A percentile compares a stretch with the other conserved stretches of the same genome.
These are phyloP conservation scores for Etia nguti DNA, from an alignment of 2,113 vertebrate genomes.

Conservation along the genomic window DNA sequence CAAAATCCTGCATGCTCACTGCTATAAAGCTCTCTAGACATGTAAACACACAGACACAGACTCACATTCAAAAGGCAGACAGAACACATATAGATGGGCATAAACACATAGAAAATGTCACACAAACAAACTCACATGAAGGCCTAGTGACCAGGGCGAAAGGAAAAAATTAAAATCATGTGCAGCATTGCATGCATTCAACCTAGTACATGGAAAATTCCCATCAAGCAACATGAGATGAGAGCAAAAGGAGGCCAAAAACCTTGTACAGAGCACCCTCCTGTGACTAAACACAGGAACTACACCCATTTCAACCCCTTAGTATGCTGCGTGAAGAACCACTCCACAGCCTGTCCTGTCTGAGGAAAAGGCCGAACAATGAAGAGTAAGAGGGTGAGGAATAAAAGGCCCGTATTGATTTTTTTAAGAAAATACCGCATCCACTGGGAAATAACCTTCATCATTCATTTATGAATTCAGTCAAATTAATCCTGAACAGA, in stretches of 20 bases:
- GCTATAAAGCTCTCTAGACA: slow-evolving; percentile 49
- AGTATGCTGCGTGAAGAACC: background rate
- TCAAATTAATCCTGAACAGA: slow-evolving; percentile 56
- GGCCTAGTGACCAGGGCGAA: slow-evolving; percentile 50
- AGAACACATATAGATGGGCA: background rate
- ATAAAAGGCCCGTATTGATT: slow-evolving; percentile 44
- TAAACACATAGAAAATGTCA: background rate
- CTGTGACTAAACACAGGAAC: slow-evolving; percentile 17
- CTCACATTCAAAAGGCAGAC: background rate
- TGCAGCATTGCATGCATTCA: slow-evolving; percentile 43
- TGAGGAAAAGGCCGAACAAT: slow-evolving; percentile 19
- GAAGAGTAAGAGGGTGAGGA: slow-evolving; percentile 2
- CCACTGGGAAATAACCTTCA: slow-evolving; percentile 13
- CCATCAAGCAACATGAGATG: slow-evolving; percentile 18
- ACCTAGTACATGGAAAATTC: slow-evolving; percentile 67
- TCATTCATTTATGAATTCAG: slow-evolving; percentile 48
- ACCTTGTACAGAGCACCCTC: slow-evolving; percentile 27
- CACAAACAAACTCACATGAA: slow-evolving; percentile 7
- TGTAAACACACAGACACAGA: slow-evolving; percentile 39
- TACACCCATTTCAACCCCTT: background rate
- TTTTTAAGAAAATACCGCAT: background rate
- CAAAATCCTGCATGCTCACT: slow-evolving; percentile 51
- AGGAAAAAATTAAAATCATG: slow-evolving; percentile 56
- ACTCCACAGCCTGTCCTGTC: slow-evolving; percentile 8
- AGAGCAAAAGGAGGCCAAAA: background rate